A percentile compares a stretch with the other conserved stretches of the same genome.
Conservation (phyloP, 1,140 invertebrate species). For the Gryllus bimaculatus region DNA sequence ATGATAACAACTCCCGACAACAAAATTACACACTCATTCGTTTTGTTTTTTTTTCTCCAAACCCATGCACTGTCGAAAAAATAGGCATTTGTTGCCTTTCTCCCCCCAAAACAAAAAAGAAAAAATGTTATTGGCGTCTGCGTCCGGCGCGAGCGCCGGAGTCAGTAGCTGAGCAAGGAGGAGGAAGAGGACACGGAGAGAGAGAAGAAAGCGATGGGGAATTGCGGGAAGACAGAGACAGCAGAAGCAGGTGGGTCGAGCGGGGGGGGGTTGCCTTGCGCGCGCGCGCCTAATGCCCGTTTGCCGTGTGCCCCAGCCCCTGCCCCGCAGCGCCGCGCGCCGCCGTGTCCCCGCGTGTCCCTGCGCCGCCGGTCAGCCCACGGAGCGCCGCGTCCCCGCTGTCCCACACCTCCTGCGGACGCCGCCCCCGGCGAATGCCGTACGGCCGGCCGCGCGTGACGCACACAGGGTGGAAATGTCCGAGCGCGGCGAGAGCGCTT, state of each 20-base stretch:
- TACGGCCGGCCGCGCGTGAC: no score
- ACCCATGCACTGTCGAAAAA: neutral
- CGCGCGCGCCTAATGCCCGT: neutral
- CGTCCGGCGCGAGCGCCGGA: neutral
- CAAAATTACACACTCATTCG: neutral
- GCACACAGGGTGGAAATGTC: no score
- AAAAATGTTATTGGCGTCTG: neutral
- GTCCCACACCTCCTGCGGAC: no score
- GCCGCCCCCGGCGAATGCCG: no score
- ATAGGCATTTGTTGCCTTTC: neutral
- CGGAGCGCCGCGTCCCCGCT: no score
- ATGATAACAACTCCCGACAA: neutral
- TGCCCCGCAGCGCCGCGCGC: neutral
- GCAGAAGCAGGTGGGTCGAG: neutral
- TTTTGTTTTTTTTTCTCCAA: neutral
- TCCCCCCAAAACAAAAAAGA: neutral
- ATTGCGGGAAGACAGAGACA: neutral
- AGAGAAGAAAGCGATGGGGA: neutral
- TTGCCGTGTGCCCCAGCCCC: neutral
- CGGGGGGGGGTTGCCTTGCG: no score
- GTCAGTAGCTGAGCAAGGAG: neutral
- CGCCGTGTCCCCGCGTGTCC: no score
- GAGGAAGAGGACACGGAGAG: neutral
- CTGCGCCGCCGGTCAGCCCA: no score
- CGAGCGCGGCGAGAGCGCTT: no score